Conservation (phyloP, 2,888 invertebrate species). For the Platycheirus albimanus region DNA sequence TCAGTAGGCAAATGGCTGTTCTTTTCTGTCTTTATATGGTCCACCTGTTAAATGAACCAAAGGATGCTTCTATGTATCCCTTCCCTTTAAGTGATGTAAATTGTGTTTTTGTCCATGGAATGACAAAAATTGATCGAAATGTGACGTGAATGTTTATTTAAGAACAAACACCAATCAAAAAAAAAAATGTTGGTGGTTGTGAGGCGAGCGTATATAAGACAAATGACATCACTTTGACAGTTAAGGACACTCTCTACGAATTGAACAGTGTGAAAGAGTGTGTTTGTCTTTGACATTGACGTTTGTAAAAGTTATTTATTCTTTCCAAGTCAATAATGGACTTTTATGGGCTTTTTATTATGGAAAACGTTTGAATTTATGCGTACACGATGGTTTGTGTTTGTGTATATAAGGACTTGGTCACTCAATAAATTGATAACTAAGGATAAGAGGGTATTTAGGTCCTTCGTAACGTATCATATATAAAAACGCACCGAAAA, state of each 20-base stretch:
- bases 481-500: constrained; percentile 50
- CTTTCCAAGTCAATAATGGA: constrained; percentile 66
- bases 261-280: neutral
- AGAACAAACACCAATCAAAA: constrained; percentile 47
- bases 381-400: constrained; percentile 55
- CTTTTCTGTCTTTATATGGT: constrained; percentile 32
- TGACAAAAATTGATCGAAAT: constrained; percentile 52
- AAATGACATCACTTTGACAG: constrained; percentile 52
- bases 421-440: constrained; percentile 73
- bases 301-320: constrained; percentile 69
- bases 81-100: constrained; percentile 60
- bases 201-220: constrained; percentile 3
- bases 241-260: constrained; percentile 15
- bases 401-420: constrained; percentile 50
- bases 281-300: constrained; percentile 35
- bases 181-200: constrained; percentile 36
- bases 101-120: constrained; percentile 25
- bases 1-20: constrained; percentile 27
- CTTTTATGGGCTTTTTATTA: constrained; percentile 71
- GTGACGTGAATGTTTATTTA: constrained; percentile 51
- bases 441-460: constrained; percentile 67
- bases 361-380: constrained; percentile 70
- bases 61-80: constrained; percentile 38
- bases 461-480: neutral
- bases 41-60: constrained; percentile 60